These are phyloP conservation scores for Lasioglossum marginatum DNA, from an alignment of 2,888 invertebrate genomes.

Conservation along the genomic window DNA sequence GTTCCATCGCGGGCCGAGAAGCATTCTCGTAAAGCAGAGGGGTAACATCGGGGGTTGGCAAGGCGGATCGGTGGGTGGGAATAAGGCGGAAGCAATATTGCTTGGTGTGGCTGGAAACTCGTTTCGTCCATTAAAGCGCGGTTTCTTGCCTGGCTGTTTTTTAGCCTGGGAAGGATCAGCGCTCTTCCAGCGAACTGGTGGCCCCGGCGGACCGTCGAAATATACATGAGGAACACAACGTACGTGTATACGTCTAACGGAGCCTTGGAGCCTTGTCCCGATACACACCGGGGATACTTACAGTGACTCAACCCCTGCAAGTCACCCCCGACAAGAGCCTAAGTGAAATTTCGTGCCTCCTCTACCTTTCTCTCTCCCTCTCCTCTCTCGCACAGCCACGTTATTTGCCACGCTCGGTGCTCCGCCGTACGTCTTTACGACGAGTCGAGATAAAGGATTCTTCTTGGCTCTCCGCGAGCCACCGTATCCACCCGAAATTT, in stretches of 20 bases:
- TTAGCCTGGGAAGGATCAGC: conserved; percentile 57
- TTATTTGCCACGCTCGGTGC: conserved; percentile 31
- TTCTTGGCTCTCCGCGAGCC: conserved; percentile 58
- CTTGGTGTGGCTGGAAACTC: conserved; percentile 79
- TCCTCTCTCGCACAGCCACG: neutral
- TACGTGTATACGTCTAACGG: conserved; percentile 37
- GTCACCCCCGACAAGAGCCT: conserved; percentile 68
- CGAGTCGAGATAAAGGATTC: conserved; percentile 73
- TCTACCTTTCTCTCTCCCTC: conserved; percentile 37
- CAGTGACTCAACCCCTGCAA: conserved; percentile 65
- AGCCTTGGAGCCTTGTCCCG: conserved; percentile 40
- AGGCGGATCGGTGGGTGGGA: conserved; percentile 34
- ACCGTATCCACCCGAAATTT: conserved; percentile 66
- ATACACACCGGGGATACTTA: conserved; percentile 56
- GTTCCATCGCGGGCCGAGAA: conserved; percentile 61
- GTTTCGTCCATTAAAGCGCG: conserved; percentile 82
- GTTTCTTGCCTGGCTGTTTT: conserved; percentile 70
- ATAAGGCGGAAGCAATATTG: conserved; percentile 79
- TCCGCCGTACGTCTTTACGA: conserved; percentile 56
- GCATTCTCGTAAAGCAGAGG: conserved; percentile 38
- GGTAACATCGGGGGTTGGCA: neutral
- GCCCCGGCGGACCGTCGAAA: conserved; percentile 62
- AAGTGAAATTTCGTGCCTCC: conserved; percentile 78
- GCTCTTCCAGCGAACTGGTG: conserved; percentile 39
- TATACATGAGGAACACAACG: conserved; percentile 60